Base-by-base conservation (phyloP, 2,888 invertebrate genomes). In the Ennomos erosarius region DNA sequence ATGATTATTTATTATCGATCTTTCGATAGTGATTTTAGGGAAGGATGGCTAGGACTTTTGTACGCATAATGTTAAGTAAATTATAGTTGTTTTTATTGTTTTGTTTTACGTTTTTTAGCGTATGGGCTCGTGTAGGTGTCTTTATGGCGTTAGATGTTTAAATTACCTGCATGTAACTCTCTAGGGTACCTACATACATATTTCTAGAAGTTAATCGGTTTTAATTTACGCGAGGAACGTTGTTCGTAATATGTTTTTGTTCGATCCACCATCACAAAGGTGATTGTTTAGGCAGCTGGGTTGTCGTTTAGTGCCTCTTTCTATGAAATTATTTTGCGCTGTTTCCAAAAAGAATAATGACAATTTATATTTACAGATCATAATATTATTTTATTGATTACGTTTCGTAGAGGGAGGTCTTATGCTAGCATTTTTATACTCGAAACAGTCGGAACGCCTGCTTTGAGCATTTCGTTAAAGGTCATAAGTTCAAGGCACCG, bases 11-110 rank as follows among this genome's bases (percentile, higher is more conserved):
- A 87, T 81, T 82, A 84, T 79, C 75, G 81, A 81, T 83, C 69
- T 80, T 82, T 84, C 76, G 81, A 82, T 82, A 80, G 75, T 75
- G 80, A 79, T 83, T 79, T 76, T 82, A 82, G 82, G 77, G 77
- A 77, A 76, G 67, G 86, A 83, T 67, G 81, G 82, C 83, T 88
- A 88, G 79, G 80, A 77, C 81, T 89, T 89, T 91, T 91, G 84
- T 90, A 90, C 86, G 90, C 90, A 87, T 91, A 88, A 89, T 88
- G 81, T 86, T 90, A 90, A 90, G 90, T 90, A 89, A 90, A 88
- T 90, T 91, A 90, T 87, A 90, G 85, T 89, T 88, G 88, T 90
- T 90, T 90, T 89, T 88, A 85, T 88, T 84, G 81, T 84, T 55
- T 86, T 82, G 81, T 84, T 87, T 85, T 82, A 80, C 75, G 73